Evolutionary conservation across 2,797 vertebrate genomes (phyloP), one percentile per base, ranked within the genome.

Genomic region (Hypotaenidia philippensis): DNA sequence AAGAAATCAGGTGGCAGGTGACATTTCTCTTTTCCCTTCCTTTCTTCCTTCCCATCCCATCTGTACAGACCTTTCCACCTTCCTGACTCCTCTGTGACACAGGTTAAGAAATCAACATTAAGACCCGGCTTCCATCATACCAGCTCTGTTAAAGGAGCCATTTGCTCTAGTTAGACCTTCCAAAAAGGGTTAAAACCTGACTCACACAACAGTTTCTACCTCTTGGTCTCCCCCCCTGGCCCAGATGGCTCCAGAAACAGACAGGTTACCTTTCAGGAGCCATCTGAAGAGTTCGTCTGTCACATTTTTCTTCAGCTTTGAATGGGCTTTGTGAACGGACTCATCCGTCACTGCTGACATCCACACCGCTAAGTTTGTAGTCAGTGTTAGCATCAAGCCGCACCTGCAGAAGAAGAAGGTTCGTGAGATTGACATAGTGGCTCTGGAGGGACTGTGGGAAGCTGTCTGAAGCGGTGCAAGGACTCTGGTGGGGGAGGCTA

Each of bases 271-370:
- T 96, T 78, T 96, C 87, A 93, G 34, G 32, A 95, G 41, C 94
- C 94, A 95, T 38, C 70, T 95, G 89, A 94, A 91, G 64, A 96
- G 76, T 61, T 91, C 95, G 15, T 96, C 96, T 65, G 96, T 96
- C 27, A 12, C 6, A 1, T 95, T 97, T 57, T 97, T 97, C 92
- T 96, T 95, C 79, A 96, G 8, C 78, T 97, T 97, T 9, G 97
- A 91, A 13, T 97, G 96, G 0, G 98, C 98, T 90, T 99, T 99
- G 96, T 99, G 99, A 61, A 99, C 76, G 0, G 99, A 99, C 89
- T 99, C 99, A 2, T 99, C 99, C 3, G 99, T 98, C 69, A 99
- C 99, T 0, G 98, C 98, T 0, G 98, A 98, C 98, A 99, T 99
- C 99, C 99, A 99, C 89, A 99, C 96, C 2, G 99, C 98, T 69